Conservation (phyloP, 2,113 vertebrate genomes). For the Gymnogyps californianus region DNA sequence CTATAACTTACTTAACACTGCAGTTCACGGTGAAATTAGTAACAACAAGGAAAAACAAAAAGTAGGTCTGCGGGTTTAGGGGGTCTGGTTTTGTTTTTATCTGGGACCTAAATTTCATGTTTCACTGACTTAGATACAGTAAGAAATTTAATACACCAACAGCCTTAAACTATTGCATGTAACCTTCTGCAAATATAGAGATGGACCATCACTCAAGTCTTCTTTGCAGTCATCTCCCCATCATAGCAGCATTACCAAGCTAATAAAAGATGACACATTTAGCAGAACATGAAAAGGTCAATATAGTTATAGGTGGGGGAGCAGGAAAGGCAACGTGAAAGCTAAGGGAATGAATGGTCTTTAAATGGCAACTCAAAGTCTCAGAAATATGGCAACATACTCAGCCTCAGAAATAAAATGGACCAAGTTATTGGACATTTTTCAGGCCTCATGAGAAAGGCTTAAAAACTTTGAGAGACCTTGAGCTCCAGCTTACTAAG, state of each 20-base stretch:
- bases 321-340: not conserved
- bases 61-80: rapidly evolving
- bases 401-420: not conserved
- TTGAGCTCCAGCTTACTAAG: not conserved
- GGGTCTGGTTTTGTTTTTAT: not conserved
- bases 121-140: not conserved
- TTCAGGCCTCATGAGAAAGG: not conserved
- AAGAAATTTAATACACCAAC: not conserved
- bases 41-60: not conserved
- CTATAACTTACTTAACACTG: not conserved
- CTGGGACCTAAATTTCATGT: not conserved
- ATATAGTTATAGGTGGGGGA: not conserved
- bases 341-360: not conserved
- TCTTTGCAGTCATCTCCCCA: not conserved
- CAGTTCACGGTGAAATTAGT: not conserved
- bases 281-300: not conserved
- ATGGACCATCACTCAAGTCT: not conserved
- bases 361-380: not conserved
- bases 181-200: not conserved
- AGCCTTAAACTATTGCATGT: not conserved
- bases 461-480: not conserved
- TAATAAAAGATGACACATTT: not conserved
- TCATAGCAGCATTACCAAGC: not conserved
- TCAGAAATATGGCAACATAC: not conserved
- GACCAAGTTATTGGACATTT: not conserved